Conservation (phyloP, 2,113 vertebrate genomes). For the Hymenochirus boettgeri region DNA sequence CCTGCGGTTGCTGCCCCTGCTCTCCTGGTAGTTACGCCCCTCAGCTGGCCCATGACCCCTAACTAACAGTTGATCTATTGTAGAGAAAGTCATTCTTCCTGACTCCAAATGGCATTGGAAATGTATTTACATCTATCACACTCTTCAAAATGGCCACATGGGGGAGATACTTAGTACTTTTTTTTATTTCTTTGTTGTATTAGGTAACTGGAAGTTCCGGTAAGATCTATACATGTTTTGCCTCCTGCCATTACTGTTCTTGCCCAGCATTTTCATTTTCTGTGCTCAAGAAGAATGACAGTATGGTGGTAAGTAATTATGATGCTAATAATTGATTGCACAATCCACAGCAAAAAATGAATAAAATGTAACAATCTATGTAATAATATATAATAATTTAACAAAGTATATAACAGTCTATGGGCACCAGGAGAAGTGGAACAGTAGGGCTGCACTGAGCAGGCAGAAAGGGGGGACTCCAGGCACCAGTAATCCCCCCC, state of each 20-base stretch:
- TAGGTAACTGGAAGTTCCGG: conserved; percentile 82
- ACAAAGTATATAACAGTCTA: no score
- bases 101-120: neutral
- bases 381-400: no score
- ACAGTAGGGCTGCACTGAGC: no score
- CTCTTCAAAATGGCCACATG: neutral
- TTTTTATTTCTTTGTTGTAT: conserved; percentile 21
- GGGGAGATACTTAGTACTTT: neutral
- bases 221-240: conserved; percentile 76
- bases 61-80: no score
- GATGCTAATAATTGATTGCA: neutral
- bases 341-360: conserved; percentile 3
- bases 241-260: conserved; percentile 85
- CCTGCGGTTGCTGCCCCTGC: no score
- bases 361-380: no score
- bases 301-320: conserved; percentile 72
- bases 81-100: no score
- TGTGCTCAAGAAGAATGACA: conserved; percentile 75
- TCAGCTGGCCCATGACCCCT: no score
- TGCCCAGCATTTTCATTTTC: conserved; percentile 84
- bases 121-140: neutral
- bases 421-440: no score
- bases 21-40: no score
- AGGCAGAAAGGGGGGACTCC: no score
- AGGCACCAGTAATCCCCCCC: no score